These are phyloP conservation scores for Ladona fulva DNA, from an alignment of 1,140 invertebrate genomes.

Conservation along the genomic window DNA sequence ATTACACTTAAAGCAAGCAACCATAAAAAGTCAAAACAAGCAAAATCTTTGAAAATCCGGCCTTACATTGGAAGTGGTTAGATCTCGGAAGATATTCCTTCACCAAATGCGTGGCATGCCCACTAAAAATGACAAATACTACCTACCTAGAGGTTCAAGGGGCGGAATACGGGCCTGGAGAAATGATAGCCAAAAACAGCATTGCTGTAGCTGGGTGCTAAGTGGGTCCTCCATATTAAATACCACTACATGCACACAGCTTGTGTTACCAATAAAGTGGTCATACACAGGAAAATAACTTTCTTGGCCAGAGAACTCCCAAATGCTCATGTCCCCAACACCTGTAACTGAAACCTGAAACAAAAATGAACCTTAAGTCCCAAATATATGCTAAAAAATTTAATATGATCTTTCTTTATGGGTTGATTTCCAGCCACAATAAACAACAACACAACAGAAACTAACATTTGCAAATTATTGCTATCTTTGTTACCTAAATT, in stretches of 20 bases:
- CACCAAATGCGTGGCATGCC: background rate
- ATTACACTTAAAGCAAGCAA: background rate
- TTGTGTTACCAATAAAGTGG: slow-evolving; percentile 59
- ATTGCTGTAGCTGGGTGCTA: slow-evolving; percentile 62
- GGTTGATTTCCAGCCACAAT: too few species aligned
- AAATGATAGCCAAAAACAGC: slow-evolving; percentile 73
- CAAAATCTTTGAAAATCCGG: background rate
- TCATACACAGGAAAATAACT: slow-evolving; percentile 71
- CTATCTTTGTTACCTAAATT: too few species aligned
- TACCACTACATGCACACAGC: slow-evolving; percentile 61
- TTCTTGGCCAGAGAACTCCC: slow-evolving; percentile 77
- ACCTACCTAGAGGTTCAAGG: slow-evolving; percentile 57
- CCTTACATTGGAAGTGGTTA: slow-evolving; percentile 5
- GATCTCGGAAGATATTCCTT: background rate
- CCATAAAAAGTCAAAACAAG: background rate
- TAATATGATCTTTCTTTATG: too few species aligned
- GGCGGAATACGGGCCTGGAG: slow-evolving; percentile 60
- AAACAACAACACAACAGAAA: too few species aligned
- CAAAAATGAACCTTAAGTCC: background rate
- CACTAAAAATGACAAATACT: slow-evolving; percentile 12
- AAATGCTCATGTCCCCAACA: slow-evolving; percentile 58
- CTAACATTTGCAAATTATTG: too few species aligned
- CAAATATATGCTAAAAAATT: too few species aligned
- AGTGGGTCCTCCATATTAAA: slow-evolving; percentile 63
- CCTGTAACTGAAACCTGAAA: slow-evolving; percentile 43